These are phyloP conservation scores for Rhamnusium bicolor DNA, from an alignment of 2,888 invertebrate genomes.

Conservation along the genomic window DNA sequence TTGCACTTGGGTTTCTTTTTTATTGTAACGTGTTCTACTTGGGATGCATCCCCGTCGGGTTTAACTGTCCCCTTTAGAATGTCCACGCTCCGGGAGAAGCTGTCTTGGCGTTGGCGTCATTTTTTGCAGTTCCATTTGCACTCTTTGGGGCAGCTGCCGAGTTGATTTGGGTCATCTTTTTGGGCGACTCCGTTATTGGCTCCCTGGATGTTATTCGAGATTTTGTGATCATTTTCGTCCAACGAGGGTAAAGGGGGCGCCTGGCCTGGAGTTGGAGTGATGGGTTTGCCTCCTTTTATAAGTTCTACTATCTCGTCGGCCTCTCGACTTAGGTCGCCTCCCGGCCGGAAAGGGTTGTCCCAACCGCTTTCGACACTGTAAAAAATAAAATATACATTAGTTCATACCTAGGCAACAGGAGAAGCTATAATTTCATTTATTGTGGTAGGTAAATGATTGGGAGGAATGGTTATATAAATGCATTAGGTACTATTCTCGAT, in stretches of 20 bases:
- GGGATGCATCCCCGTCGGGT: constrained; percentile 79
- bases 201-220: constrained; percentile 49
- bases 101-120: constrained; percentile 70
- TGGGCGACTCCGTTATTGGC: constrained; percentile 63
- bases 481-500: too few species aligned
- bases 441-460: too few species aligned
- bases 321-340: constrained; percentile 94
- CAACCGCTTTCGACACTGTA: constrained; percentile 94
- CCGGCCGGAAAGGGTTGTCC: constrained; percentile 98
- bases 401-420: too few species aligned
- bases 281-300: constrained; percentile 92
- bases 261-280: constrained; percentile 80
- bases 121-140: constrained; percentile 66
- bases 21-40: constrained; percentile 92
- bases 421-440: too few species aligned
- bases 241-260: constrained; percentile 73
- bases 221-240: constrained; percentile 70
- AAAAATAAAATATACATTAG: too few species aligned
- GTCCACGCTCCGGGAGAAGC: constrained; percentile 76
- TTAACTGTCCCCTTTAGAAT: constrained; percentile 82
- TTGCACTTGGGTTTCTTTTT: constrained; percentile 97
- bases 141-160: constrained; percentile 66
- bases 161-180: constrained; percentile 61
- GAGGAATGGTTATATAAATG: too few species aligned
- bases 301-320: constrained; percentile 97